These are phyloP conservation scores for Merluccius polli DNA, from an alignment of 2,797 vertebrate genomes.

Conservation along the genomic window DNA sequence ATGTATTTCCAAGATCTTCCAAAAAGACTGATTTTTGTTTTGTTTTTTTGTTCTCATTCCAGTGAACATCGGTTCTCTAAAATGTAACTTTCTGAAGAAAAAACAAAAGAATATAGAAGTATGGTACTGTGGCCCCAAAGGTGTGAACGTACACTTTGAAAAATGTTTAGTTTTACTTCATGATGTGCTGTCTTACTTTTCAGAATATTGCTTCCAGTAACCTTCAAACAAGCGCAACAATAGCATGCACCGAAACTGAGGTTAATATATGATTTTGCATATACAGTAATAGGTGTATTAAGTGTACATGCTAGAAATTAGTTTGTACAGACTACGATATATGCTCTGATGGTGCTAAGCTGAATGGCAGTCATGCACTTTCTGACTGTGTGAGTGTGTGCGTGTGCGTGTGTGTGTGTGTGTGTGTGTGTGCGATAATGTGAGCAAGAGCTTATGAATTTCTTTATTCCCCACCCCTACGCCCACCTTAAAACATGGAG, in stretches of 20 bases:
- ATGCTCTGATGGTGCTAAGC: constrained; percentile 77
- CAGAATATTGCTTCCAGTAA: constrained; percentile 68
- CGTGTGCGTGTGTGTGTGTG: constrained; percentile 17
- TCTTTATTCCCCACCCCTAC: constrained; percentile 38
- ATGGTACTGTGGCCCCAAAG: constrained; percentile 51
- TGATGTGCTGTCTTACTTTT: constrained; percentile 56
- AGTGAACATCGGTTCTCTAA: constrained; percentile 49
- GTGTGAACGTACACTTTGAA: constrained; percentile 69
- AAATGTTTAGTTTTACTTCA: constrained; percentile 60
- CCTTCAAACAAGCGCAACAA: constrained; percentile 68
- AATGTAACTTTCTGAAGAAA: constrained; percentile 44
- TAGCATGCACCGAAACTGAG: constrained; percentile 63
- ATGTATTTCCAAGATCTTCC: constrained; percentile 65
- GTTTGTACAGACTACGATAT: constrained; percentile 65
- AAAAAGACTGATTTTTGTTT: constrained; percentile 53
- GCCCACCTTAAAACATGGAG: constrained; percentile 57
- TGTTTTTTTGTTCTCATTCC: constrained; percentile 59
- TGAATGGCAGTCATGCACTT: constrained; percentile 73
- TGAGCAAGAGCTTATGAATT: constrained; percentile 29
- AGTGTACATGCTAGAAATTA: constrained; percentile 60
- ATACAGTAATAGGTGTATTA: constrained; percentile 53
- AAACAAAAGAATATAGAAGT: constrained; percentile 18
- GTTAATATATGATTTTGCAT: constrained; percentile 57
- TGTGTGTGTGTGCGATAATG: constrained; percentile 12
- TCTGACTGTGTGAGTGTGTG: constrained; percentile 52